Evolutionary conservation across 2,797 vertebrate genomes (phyloP).

Genomic region (Tangara arthus): DNA sequence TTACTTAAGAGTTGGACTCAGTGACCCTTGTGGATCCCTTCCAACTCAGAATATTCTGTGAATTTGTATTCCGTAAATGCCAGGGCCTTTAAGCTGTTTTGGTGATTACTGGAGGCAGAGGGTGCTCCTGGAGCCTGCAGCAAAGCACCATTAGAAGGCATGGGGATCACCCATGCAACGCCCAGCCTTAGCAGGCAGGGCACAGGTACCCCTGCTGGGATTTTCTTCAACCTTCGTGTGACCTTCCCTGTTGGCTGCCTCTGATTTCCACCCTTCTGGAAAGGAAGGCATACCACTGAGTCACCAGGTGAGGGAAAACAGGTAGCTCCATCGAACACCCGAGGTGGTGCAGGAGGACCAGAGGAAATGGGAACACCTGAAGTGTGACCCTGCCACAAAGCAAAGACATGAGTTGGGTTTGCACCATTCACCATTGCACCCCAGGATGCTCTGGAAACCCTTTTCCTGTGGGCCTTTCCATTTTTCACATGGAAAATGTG

Average conservation of each 20-base stretch:
- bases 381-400: neutral
- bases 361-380: neutral
- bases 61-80: neutral
- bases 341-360: accelerated
- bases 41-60: neutral
- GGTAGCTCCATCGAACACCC: neutral
- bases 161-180: accelerated
- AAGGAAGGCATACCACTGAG: neutral
- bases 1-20: neutral
- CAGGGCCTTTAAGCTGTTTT: neutral
- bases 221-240: neutral
- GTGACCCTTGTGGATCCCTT: neutral
- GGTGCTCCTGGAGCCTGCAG: neutral
- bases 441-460: neutral
- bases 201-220: accelerated
- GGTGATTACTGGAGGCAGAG: neutral
- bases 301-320: neutral
- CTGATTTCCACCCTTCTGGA: neutral
- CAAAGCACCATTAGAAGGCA: accelerated
- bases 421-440: neutral
- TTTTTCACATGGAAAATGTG: neutral
- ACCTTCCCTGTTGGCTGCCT: neutral
- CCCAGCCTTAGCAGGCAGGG: neutral
- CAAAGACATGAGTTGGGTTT: neutral
- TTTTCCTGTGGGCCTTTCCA: neutral